Percentiles rank a stretch among this genome's conserved stretches.
Evolutionary conservation across 2,888 invertebrate species (phyloP).

Genomic region (Drosophila mettleri): DNA sequence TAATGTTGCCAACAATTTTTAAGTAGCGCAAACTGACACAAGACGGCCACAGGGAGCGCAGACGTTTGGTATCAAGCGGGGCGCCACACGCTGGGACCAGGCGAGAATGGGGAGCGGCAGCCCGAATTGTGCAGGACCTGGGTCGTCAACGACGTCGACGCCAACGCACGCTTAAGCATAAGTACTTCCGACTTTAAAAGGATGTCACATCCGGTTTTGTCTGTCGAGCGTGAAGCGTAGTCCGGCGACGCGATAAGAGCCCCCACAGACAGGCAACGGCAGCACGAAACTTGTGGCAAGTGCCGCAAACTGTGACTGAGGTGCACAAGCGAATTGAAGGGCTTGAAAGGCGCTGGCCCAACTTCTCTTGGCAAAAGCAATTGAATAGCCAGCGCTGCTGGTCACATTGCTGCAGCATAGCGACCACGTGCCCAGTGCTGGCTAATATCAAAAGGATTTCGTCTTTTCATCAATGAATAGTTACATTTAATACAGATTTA

Average conservation of each 20-base stretch:
- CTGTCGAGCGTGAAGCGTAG: constrained; percentile 77
- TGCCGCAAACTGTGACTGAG: constrained; percentile 41
- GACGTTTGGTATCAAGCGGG: constrained; percentile 22
- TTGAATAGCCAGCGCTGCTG: constrained; percentile 11
- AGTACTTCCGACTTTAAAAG: constrained; percentile 85
- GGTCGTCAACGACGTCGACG: constrained; percentile 43
- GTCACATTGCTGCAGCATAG: constrained; percentile 10
- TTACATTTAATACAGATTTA: too few relatives aligned
- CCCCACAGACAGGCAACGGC: constrained; percentile 8
- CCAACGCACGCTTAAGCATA: constrained; percentile 83
- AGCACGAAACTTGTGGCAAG: constrained; percentile 39
- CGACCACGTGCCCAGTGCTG: constrained; percentile 3
- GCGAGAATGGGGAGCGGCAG: background rate
- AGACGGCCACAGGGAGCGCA: constrained; percentile 23
- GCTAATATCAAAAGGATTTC: background rate
- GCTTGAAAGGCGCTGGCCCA: constrained; percentile 22
- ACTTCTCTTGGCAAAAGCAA: background rate
- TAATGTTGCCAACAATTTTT: constrained; percentile 74
- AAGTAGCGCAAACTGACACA: constrained; percentile 71
- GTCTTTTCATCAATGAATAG: background rate
- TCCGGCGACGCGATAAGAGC: constrained; percentile 76
- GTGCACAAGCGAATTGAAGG: constrained; percentile 45
- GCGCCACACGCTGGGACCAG: constrained; percentile 23
- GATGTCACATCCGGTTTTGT: constrained; percentile 84
- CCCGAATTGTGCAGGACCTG: constrained; percentile 18